These are phyloP conservation scores for Enteromius radiatus DNA, from an alignment of 2,797 vertebrate species.

Conservation along the genomic window DNA sequence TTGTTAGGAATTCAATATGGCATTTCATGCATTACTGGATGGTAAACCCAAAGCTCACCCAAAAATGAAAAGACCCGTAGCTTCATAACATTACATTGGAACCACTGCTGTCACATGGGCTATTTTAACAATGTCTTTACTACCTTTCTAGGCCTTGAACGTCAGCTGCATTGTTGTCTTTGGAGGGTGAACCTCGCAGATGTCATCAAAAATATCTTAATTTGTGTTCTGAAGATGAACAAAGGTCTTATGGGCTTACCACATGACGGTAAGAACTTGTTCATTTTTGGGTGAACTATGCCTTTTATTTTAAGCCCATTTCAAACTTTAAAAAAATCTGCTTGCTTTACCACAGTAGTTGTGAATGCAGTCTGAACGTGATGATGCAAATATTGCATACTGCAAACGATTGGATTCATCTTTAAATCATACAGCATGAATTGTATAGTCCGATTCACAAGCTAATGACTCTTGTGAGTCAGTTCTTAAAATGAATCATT, in stretches of 20 bases:
- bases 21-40: background rate
- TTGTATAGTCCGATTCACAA: background rate
- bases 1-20: background rate
- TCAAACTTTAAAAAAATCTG: background rate
- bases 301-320: background rate
- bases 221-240: background rate
- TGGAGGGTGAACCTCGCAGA: too few relatives aligned
- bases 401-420: background rate
- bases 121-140: background rate
- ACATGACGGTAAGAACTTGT: background rate
- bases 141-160: background rate
- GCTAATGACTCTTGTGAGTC: background rate
- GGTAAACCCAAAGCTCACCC: background rate
- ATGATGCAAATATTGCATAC: background rate
- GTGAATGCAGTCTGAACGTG: background rate
- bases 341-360: background rate
- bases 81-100: too few relatives aligned
- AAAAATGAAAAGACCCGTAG: background rate
- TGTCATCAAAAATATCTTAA: too few relatives aligned
- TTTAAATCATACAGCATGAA: background rate
- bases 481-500: background rate
- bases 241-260: too few relatives aligned
- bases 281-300: background rate
- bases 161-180: background rate
- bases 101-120: background rate